phyloP scores from a whole-genome alignment of 2,888 invertebrate genomes.

The Rhamphomyia laevipes region DNA sequence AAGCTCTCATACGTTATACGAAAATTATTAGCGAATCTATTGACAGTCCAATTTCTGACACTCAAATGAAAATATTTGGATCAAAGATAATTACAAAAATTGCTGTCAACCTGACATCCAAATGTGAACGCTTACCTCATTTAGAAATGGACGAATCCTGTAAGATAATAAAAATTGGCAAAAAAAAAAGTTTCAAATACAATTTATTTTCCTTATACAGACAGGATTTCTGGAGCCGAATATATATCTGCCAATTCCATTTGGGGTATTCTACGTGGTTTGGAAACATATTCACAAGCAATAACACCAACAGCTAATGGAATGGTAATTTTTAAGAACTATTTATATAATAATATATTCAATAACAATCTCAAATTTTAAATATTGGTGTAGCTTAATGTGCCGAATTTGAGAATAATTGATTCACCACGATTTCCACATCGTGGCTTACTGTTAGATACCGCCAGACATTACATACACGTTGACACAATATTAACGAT shows the following conservation, averaged over 20 bases:
- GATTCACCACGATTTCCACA: conserved; percentile 72
- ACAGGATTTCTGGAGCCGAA: conserved; percentile 19
- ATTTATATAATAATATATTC: neutral
- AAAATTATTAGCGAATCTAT: conserved; percentile 30
- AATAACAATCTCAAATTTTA: neutral
- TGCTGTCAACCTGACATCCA: conserved; percentile 14
- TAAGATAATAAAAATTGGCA: conserved; percentile 35
- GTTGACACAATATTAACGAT: too few relatives aligned
- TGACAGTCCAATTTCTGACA: conserved; percentile 11
- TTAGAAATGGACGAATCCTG: conserved; percentile 66
- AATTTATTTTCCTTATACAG: conserved; percentile 9
- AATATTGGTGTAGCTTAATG: conserved; percentile 43
- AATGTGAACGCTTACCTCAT: conserved; percentile 55
- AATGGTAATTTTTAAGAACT: conserved; percentile 17
- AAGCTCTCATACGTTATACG: conserved; percentile 43
- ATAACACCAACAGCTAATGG: conserved; percentile 33
- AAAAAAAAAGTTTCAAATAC: neutral
- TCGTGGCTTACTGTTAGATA: conserved; percentile 77
- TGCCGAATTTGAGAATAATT: conserved; percentile 55
- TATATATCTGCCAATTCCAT: conserved; percentile 38
- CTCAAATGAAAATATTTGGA: conserved; percentile 11
- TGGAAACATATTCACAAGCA: conserved; percentile 79
- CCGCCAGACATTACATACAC: conserved; percentile 76
- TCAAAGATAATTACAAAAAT: conserved; percentile 35
- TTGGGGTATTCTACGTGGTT: conserved; percentile 76